Evolutionary conservation across 2,113 vertebrate genomes (phyloP).

Genomic region (Malurus alboscapulatus): DNA sequence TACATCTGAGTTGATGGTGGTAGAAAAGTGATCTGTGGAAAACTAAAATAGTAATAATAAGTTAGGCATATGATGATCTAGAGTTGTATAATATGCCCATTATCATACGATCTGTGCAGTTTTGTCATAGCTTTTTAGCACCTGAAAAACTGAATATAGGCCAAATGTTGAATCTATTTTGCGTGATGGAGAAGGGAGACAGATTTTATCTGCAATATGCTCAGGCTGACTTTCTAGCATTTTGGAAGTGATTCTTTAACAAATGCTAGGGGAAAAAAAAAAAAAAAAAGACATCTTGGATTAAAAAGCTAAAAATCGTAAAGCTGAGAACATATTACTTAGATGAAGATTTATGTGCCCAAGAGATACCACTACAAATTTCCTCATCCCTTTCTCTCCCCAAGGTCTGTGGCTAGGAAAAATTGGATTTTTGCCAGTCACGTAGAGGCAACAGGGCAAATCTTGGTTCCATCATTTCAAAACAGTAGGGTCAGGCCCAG

Average conservation of each 20-base stretch:
- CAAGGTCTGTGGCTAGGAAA: background rate
- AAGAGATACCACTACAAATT: background rate
- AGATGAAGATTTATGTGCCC: conserved; percentile 39
- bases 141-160: conserved; percentile 66
- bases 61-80: conserved; percentile 60
- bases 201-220: conserved; percentile 71
- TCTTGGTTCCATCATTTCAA: background rate
- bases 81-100: conserved; percentile 62
- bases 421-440: background rate
- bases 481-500: background rate
- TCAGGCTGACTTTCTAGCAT: conserved; percentile 64
- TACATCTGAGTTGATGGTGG: background rate
- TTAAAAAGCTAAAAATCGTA: conserved; percentile 55
- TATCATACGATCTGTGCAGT: conserved; percentile 67
- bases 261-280: background rate
- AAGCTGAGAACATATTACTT: conserved; percentile 56
- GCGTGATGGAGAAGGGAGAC: conserved; percentile 57
- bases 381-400: background rate
- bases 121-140: conserved; percentile 66
- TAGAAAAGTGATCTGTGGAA: conserved; percentile 29
- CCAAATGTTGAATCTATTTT: conserved; percentile 68
- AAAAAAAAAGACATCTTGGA: conserved; percentile 48
- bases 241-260: conserved; percentile 68
- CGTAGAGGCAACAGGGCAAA: background rate
- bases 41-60: conserved; percentile 61